Percentiles rank a stretch among this genome's conserved stretches.
These are phyloP conservation scores for Oophaga sylvatica DNA, from an alignment of 2,797 vertebrate genomes.

Conservation along the genomic window DNA sequence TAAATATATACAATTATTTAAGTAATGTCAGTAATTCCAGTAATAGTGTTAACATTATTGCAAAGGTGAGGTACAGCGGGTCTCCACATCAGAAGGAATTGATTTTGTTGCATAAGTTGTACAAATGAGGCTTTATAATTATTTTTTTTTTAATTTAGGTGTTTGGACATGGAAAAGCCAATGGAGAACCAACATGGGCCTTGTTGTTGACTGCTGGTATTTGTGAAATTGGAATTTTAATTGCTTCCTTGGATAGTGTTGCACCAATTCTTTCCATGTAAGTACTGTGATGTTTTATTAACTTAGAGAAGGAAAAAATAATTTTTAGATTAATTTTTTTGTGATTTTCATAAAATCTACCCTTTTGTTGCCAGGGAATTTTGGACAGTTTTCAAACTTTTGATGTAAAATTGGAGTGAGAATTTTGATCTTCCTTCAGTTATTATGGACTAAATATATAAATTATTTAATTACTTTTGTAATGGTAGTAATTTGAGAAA, in stretches of 20 bases:
- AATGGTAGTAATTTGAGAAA: no score
- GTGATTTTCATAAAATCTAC: not conserved
- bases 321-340: no score
- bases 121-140: not conserved
- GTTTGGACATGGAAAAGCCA: conserved; percentile 94
- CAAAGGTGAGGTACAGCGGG: no score
- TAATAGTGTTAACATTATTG: no score
- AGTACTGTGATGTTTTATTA: conserved; percentile 57
- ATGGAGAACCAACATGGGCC: conserved; percentile 95
- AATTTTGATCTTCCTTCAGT: no score
- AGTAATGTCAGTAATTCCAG: no score
- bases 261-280: conserved; percentile 98
- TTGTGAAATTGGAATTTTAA: conserved; percentile 96
- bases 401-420: no score
- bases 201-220: conserved; percentile 93
- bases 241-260: conserved; percentile 92
- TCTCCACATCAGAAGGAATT: not conserved
- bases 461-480: no score
- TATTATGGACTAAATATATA: no score
- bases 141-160: conserved; percentile 75
- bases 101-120: not conserved
- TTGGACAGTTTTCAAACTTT: no score
- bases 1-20: conserved; percentile 66
- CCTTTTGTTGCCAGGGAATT: no score
- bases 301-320: not conserved